Base-by-base conservation (phyloP, 2,888 invertebrate species). In the Perizoma affinitatum region DNA sequence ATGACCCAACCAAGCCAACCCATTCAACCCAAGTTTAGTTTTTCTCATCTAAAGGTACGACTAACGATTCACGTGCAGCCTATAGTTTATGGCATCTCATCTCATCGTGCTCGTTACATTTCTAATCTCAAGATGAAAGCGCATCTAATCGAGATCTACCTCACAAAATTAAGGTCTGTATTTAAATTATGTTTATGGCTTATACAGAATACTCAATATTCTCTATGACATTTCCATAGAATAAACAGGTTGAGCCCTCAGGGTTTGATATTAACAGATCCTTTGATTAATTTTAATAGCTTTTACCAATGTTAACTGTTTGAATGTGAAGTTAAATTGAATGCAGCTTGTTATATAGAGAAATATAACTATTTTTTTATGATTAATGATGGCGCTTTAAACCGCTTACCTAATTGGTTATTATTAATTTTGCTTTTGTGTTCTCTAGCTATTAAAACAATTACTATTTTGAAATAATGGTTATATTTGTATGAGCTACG, bases 61-160 rank as follows among this genome's bases (percentile, higher is more conserved):
- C 6, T 9, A 44, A 5, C 44, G 9, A 52, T 44, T 52, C 52
- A 52, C 44, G 42, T 10, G 46, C 22, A 53, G 46, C 5, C 22
- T 57, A 83, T 83, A 74, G 83, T 84, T 78, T 76, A 64, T 58
- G 56, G 54, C 54, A 54, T 50, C 43, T 51, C 54, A 58, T 62
- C 63, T 60, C 34, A 50, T 5, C 36, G 38, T 50, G 54, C 58
- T 63, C 58, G 63, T 65, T 65, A 54, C 53, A 61, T 61, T 59
- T 63, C 76, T 80, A 78, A 82, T 78, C 80, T 67, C 65, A 67
- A 76, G 76, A 78, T 68, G 79, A 84, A 81, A 83, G 78, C 80
- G 79, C 72, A 70, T 80, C 80, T 79, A 84, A 84, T 82, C 74
- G 72, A 68, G 73, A 65, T 65, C 73, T 71, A 66, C 70, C 71